A percentile compares a stretch with the other conserved stretches of the same genome.
These are phyloP conservation scores for Pterois miles DNA, from an alignment of 2,797 vertebrate genomes.

Conservation along the genomic window DNA sequence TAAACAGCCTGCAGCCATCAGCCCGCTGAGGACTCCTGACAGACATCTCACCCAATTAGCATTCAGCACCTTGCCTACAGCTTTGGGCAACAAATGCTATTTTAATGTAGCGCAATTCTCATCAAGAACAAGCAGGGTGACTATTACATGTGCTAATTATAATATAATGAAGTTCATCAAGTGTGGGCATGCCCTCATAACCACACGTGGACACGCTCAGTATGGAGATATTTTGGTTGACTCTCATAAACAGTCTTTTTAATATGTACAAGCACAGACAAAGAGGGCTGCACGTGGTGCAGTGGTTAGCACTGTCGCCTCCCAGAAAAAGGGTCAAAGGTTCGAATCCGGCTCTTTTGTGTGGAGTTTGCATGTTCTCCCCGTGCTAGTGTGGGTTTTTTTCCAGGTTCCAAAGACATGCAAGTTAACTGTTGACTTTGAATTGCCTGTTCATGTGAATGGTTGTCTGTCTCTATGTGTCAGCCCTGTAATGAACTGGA, in stretches of 20 bases:
- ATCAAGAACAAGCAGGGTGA: slow-evolving; percentile 27
- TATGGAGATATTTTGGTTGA: background rate
- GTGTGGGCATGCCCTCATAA: slow-evolving; percentile 1
- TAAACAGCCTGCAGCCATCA: slow-evolving; percentile 51
- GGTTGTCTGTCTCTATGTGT: too few relatives aligned
- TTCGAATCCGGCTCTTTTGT: too few relatives aligned
- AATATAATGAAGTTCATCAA: background rate
- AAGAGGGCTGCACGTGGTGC: too few relatives aligned
- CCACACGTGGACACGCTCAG: background rate
- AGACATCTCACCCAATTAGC: slow-evolving; percentile 72
- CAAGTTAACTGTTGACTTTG: too few relatives aligned
- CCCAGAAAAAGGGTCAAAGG: too few relatives aligned
- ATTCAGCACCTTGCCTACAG: slow-evolving; percentile 52
- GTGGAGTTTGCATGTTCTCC: too few relatives aligned
- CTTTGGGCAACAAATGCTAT: slow-evolving; percentile 60
- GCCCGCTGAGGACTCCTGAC: slow-evolving; percentile 62
- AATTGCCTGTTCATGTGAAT: too few relatives aligned
- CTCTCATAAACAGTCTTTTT: background rate
- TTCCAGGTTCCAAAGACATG: too few relatives aligned
- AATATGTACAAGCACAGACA: background rate
- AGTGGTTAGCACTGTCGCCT: too few relatives aligned
- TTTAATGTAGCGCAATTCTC: slow-evolving; percentile 42
- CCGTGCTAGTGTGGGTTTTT: too few relatives aligned
- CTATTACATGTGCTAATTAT: slow-evolving; percentile 28
- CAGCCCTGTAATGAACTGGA: too few relatives aligned